Base-by-base conservation (phyloP, 2,888 invertebrate species). In the Drosophila cyrtoloma region DNA sequence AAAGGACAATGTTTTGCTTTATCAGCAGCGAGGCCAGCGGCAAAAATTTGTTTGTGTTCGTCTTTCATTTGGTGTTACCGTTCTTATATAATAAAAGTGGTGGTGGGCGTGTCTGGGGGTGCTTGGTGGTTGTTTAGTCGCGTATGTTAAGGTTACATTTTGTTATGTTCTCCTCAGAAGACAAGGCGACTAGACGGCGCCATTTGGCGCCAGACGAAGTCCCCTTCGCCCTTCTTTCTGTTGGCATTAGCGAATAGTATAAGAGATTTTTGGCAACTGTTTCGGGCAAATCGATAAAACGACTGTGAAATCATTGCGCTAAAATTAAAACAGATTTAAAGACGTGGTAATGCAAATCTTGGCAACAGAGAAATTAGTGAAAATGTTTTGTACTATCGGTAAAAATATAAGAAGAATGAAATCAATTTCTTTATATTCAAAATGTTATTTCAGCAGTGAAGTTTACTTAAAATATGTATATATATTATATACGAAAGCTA, bases 101-200 rank as follows among this genome's bases (percentile, higher is more conserved):
- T 60, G 64, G 57, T 58, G 53, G 53, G 51, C n/a, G 52, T 63
- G 63, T 56, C 10, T 3, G n/a, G 12, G 32, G 26, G 2, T n/a
- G 28, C 4, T 14, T 30, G 70, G 47, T 60, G 51, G 26, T 52
- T 62, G 64, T 51, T 63, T 55, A 53, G 71, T 75, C 71, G 78
- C 71, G 78, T 84, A 79, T 89, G 84, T 79, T 85, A 87, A 89
- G 87, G 87, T 87, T 87, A 87, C 68, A 84, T 42, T 82, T 79
- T 84, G 79, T 82, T 77, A 76, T 82, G 68, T 62, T 69, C 64
- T 58, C 47, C n/a, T 37, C 47, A 28, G 52, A 55, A 62, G 64
- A 69, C 59, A 79, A 22, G 53, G 76, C 85, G 86, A 71, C 87
- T 72, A 87, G 88, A 87, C 89, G 87, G 84, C 86, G 86, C 84